Evolutionary conservation across 2,797 vertebrate genomes (phyloP).

Genomic region (Miichthys miiuy): DNA sequence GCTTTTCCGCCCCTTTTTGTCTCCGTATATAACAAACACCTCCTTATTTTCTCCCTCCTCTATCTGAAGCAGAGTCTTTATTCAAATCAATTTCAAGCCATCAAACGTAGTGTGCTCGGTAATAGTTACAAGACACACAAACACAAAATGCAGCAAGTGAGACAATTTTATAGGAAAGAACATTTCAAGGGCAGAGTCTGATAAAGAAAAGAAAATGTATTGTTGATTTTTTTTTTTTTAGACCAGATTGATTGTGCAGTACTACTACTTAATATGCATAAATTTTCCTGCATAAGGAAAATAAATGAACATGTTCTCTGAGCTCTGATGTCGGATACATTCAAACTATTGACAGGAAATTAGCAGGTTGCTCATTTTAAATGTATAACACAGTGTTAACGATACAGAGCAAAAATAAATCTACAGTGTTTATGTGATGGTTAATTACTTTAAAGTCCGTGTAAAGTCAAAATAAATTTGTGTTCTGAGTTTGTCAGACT

Average conservation of each 20-base stretch:
- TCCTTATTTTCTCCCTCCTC: slow-evolving; percentile 48
- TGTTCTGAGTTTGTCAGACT: no score
- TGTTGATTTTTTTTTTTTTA: slow-evolving; percentile 25
- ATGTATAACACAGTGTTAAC: neutral
- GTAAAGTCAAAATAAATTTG: no score
- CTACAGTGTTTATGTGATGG: neutral
- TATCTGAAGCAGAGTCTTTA: slow-evolving; percentile 46
- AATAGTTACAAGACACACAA: slow-evolving; percentile 48
- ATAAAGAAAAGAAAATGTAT: slow-evolving; percentile 59
- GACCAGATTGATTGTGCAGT: slow-evolving; percentile 42
- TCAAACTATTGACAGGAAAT: neutral
- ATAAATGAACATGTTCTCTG: slow-evolving; percentile 39
- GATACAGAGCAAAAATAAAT: slow-evolving; percentile 3
- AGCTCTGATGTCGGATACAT: neutral
- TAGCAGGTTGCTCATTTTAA: neutral
- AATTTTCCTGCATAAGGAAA: slow-evolving; percentile 24
- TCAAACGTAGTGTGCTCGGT: slow-evolving; percentile 41
- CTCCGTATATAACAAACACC: slow-evolving; percentile 53
- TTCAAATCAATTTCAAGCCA: slow-evolving; percentile 76
- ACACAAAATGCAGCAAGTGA: slow-evolving; percentile 42
- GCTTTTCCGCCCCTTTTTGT: slow-evolving; percentile 57
- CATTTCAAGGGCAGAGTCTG: slow-evolving; percentile 73
- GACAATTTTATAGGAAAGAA: slow-evolving; percentile 53
- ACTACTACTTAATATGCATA: slow-evolving; percentile 15
- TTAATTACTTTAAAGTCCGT: no score